phyloP scores from a whole-genome alignment of 2,888 invertebrate species.

The Ceriagrion tenellum region DNA sequence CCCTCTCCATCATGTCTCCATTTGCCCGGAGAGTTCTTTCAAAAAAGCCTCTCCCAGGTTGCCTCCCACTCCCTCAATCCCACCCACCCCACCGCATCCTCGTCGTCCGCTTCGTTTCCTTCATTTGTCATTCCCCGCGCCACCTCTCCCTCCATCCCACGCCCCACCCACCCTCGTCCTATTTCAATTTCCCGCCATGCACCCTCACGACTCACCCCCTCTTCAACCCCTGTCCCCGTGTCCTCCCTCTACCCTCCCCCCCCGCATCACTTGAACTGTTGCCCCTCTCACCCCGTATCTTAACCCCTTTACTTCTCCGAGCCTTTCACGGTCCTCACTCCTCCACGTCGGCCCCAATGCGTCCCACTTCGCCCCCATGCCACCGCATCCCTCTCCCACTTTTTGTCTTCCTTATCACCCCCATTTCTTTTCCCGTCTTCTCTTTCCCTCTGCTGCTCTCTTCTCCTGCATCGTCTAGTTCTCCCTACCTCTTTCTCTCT shows the following conservation, averaged over 20 bases:
- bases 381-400: not conserved
- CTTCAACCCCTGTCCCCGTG: not conserved
- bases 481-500: not conserved
- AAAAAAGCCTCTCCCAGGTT: not conserved
- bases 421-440: not conserved
- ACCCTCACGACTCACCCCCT: not conserved
- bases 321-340: not conserved
- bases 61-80: not conserved
- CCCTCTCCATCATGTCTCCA: slow-evolving; percentile 13
- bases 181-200: not conserved
- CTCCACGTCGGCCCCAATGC: not conserved
- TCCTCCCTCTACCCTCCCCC: not conserved
- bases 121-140: not conserved
- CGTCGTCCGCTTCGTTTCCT: not conserved
- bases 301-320: not conserved
- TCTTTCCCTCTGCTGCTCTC: not conserved
- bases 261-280: not conserved
- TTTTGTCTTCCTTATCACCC: not conserved
- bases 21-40: slow-evolving; percentile 21
- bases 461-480: too few relatives aligned
- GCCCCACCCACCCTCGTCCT: too few relatives aligned
- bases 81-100: not conserved
- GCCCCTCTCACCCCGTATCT: not conserved
- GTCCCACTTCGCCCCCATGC: not conserved
- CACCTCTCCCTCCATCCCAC: not conserved